phyloP scores from a whole-genome alignment of 2,888 invertebrate genomes.

The Catocala sponsa region DNA sequence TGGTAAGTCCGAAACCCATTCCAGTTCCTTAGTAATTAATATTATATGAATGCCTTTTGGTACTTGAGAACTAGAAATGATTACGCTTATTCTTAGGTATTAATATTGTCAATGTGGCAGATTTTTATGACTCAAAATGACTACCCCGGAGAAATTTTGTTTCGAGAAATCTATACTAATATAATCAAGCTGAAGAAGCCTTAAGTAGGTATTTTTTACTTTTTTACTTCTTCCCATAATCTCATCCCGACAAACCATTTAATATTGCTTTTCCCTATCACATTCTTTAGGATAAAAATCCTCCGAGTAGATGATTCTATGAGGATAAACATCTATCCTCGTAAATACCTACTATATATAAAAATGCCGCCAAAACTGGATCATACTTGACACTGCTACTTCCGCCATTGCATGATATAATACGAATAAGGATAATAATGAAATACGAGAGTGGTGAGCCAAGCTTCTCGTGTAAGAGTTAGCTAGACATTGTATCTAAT shows the following conservation, averaged over 20 bases:
- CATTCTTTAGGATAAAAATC: not conserved
- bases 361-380: no score
- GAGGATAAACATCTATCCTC: not conserved
- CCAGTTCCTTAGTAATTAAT: constrained; percentile 7
- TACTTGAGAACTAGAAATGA: no score
- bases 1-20: constrained; percentile 1
- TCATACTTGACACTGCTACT: no score
- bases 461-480: not conserved
- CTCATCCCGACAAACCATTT: not conserved
- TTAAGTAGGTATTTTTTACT: not conserved
- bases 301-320: not conserved
- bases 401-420: not conserved
- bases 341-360: not conserved
- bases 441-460: not conserved
- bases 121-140: no score
- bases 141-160: no score
- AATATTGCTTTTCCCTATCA: not conserved
- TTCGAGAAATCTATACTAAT: no score
- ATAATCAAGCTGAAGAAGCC: no score
- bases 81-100: no score
- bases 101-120: no score
- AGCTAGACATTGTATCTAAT: no score
- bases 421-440: not conserved
- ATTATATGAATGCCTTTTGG: not conserved
- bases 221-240: no score